Evolutionary conservation across 35 echinoderm and acorn worm genomes (phyloP), one percentile per base, ranked within the genome.

Genomic region (Heliocidaris tuberculata): DNA sequence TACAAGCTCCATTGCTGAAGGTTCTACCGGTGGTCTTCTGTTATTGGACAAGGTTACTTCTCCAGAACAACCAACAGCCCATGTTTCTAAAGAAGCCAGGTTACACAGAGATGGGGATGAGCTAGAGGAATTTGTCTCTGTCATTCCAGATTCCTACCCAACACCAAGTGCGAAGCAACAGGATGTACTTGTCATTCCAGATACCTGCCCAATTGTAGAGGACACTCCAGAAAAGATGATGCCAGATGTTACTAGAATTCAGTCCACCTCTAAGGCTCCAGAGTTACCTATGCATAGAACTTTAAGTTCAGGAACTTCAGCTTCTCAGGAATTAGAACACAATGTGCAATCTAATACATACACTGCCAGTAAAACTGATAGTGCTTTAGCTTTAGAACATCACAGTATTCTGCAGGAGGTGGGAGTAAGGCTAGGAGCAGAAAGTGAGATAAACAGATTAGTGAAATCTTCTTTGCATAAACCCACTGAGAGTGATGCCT

Each of bases 111-210:
- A 30, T 19, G 85, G 7, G 85, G 85, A 13, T 31, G 47, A 89
- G 87, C 12, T 27, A 42, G 47, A 89, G 32, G 31, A 89, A n/a
- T 89, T 89, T 47, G 24, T 89, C 87, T 89, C 87, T 1, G 87
- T 89, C 30, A 89, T 89, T 19, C 87, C 87, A 47, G 87, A 89
- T 48, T 89, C 87, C 13, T 89, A 31, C 87, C 87, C 87, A 17
- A 48, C 31, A 32, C 87, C 17, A 48, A 47, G 31, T 32, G 31
- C 47, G 29, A 47, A 13, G 1, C 12, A 47, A 27, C 31, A 32
- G 15, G 87, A 89, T 12, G 19, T 27, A 5, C 32, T 32, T 5
- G 9, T 47, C 87, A 89, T 89, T 47, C 87, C 87, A 89, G 87
- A 89, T 27, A 89, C 31, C 87, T 48, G 47, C 31, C 87, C 87